phyloP scores from a whole-genome alignment of 2,797 vertebrate species.

The Bovichtus variegatus region DNA sequence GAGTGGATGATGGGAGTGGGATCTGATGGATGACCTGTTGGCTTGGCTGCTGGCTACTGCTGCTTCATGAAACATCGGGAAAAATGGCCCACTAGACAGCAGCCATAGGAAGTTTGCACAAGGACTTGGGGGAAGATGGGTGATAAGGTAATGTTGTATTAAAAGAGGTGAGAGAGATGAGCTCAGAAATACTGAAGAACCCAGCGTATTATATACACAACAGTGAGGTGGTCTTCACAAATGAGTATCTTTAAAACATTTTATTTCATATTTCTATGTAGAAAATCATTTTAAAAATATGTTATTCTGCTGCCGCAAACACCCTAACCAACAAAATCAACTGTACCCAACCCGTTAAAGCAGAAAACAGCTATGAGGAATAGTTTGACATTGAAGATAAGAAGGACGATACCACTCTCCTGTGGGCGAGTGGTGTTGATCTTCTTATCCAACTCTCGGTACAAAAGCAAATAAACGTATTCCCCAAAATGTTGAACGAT shows the following conservation, averaged over 20 bases:
- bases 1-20: constrained; percentile 62
- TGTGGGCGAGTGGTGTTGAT: not conserved
- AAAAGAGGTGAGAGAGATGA: constrained; percentile 34
- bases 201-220: not conserved
- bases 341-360: not conserved
- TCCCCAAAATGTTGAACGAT: not conserved
- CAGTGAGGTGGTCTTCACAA: not conserved
- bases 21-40: constrained; percentile 80
- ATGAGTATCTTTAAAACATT: not conserved
- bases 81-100: constrained; percentile 61
- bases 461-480: not conserved
- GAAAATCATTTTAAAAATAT: not conserved
- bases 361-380: not conserved
- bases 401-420: not conserved
- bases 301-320: not conserved
- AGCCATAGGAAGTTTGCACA: constrained; percentile 59
- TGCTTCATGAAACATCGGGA: constrained; percentile 66
- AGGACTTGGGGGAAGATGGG: constrained; percentile 35
- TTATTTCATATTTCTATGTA: not conserved
- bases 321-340: not conserved
- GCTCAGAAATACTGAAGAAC: constrained; percentile 24
- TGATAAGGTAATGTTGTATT: constrained; percentile 46
- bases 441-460: not conserved
- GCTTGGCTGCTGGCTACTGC: constrained; percentile 65
- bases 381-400: not conserved